Conservation (phyloP, 2,113 vertebrate genomes). For the Delphinus delphis region DNA sequence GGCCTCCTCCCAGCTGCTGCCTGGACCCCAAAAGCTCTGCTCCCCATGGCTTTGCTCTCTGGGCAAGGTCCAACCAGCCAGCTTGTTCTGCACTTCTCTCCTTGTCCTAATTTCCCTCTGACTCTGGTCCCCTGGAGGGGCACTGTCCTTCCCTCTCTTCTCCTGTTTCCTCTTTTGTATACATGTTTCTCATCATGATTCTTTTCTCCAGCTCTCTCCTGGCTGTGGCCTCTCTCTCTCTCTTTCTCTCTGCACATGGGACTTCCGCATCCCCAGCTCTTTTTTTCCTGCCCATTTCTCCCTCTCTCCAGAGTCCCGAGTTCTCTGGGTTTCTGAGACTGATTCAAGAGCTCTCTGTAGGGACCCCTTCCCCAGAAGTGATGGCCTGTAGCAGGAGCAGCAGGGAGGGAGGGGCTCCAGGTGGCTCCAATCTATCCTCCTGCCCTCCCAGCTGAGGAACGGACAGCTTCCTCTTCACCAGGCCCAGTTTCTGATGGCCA, state of each 20-base stretch:
- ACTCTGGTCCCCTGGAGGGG: not conserved
- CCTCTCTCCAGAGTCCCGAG: not conserved
- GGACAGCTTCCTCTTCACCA: not conserved
- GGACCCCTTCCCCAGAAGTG: not conserved
- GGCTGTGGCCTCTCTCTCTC: too few relatives aligned
- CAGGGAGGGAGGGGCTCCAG: accelerated
- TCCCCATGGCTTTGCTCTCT: accelerated
- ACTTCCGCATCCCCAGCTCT: not conserved
- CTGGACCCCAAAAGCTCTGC: accelerated
- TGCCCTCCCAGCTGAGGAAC: not conserved
- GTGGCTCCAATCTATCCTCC: not conserved
- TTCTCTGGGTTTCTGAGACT: not conserved
- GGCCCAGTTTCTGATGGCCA: not conserved
- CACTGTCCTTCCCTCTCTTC: accelerated
- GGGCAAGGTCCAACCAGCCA: too few relatives aligned
- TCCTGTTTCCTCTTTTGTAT: not conserved
- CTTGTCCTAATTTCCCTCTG: not conserved
- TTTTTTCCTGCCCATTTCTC: not conserved
- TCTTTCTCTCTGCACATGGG: not conserved
- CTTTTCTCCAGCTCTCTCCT: not conserved
- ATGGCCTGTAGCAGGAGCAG: accelerated
- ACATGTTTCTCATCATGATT: not conserved
- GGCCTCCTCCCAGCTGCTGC: not conserved
- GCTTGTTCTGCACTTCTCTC: not conserved
- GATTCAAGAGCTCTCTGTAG: not conserved